These are phyloP conservation scores for Lordiphosa stackelbergi DNA, from an alignment of 1,140 invertebrate species.

Conservation along the genomic window DNA sequence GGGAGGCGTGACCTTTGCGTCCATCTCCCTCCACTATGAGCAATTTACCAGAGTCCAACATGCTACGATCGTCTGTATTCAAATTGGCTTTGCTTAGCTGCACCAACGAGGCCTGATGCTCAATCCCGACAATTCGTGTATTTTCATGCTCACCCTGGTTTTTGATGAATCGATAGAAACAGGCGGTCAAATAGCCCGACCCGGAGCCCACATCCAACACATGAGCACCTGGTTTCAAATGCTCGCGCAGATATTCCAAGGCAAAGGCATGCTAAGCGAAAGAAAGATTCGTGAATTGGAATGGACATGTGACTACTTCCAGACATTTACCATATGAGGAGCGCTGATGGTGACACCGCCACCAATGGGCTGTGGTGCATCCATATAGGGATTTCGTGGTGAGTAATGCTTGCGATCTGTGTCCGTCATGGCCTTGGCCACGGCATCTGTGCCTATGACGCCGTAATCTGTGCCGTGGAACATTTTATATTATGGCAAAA, in stretches of 20 bases:
- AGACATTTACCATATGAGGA: constrained; percentile 92
- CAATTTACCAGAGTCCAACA: constrained; percentile 83
- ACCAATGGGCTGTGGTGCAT: constrained; percentile 93
- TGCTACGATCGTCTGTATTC: constrained; percentile 83
- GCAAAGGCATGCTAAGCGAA: constrained; percentile 90
- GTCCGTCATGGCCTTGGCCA: constrained; percentile 89
- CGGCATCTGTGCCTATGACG: constrained; percentile 87
- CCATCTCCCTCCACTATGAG: constrained; percentile 90
- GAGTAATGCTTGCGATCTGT: constrained; percentile 90
- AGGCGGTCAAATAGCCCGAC: constrained; percentile 96
- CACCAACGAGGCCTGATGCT: constrained; percentile 93
- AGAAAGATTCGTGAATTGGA: not conserved
- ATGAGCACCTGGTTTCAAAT: constrained; percentile 86
- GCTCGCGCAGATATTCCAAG: constrained; percentile 90
- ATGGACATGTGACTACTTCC: not conserved
- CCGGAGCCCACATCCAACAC: constrained; percentile 97
- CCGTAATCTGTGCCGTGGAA: constrained; percentile 84
- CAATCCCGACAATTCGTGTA: constrained; percentile 90
- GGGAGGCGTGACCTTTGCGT: constrained; percentile 83
- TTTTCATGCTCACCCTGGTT: constrained; percentile 79
- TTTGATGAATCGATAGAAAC: constrained; percentile 83
- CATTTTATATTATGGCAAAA: constrained; percentile 30
- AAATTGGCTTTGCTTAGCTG: constrained; percentile 87
- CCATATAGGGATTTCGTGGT: constrained; percentile 85
- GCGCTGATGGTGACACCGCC: constrained; percentile 97